phyloP scores from a whole-genome alignment of 2,888 invertebrate genomes.

The Sinotaia quadrata region DNA sequence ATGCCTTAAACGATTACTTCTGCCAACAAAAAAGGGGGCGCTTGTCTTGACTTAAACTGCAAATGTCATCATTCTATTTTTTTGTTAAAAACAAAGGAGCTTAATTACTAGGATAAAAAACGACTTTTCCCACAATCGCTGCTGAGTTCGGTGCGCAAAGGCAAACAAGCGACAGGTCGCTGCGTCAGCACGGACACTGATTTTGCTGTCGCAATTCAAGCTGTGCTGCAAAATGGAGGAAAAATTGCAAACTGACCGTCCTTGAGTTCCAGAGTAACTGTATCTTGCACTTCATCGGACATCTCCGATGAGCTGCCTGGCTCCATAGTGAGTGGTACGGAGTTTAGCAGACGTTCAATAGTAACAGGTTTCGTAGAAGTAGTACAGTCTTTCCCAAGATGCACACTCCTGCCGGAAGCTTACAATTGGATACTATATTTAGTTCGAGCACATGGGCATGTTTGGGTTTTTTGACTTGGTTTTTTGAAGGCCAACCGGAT shows the following conservation, averaged over 20 bases:
- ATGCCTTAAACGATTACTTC: too few species aligned
- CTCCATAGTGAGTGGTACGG: constrained; percentile 42
- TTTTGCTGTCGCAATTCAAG: neutral
- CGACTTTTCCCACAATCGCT: neutral
- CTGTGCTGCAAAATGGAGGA: neutral
- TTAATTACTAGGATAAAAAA: too few species aligned
- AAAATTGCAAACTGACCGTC: constrained; percentile 46
- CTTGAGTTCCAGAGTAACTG: constrained; percentile 54
- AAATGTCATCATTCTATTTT: too few species aligned
- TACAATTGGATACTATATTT: constrained; percentile 45
- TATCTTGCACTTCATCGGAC: constrained; percentile 42
- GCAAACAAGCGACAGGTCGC: neutral
- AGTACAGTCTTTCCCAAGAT: constrained; percentile 50
- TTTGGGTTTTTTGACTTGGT: constrained; percentile 45
- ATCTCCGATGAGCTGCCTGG: constrained; percentile 37
- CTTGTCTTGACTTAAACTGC: too few species aligned
- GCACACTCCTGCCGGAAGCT: constrained; percentile 47
- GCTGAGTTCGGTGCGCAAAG: neutral
- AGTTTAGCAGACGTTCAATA: neutral
- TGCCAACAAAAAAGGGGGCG: too few species aligned
- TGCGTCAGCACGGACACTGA: neutral
- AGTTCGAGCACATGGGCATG: constrained; percentile 55
- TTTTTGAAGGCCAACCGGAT: too few species aligned
- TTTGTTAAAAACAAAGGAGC: too few species aligned
- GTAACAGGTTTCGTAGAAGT: constrained; percentile 31